phyloP scores from a whole-genome alignment of 2,888 invertebrate species.

The Aspidapion aeneum region DNA sequence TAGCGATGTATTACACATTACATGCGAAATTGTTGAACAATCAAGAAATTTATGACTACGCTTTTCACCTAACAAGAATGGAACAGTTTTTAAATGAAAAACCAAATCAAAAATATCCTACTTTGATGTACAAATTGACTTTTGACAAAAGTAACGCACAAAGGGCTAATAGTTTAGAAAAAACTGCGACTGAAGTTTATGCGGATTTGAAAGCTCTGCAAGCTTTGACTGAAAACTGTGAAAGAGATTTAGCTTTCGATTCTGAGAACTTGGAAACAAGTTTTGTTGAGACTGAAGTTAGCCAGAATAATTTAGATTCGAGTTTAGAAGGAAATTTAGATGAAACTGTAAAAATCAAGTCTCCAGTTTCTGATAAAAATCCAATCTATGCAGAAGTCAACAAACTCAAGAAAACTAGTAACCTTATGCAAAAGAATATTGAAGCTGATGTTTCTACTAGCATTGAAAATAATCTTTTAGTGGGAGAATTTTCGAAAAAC shows the following conservation, averaged over 20 bases:
- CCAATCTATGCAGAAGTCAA: constrained; percentile 44
- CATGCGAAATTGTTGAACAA: constrained; percentile 66
- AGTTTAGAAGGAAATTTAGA: constrained; percentile 30
- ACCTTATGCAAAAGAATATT: constrained; percentile 21
- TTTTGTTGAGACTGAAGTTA: constrained; percentile 41
- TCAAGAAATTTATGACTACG: constrained; percentile 71
- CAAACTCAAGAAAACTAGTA: constrained; percentile 34
- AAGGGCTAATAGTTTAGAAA: constrained; percentile 41
- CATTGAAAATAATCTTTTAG: constrained; percentile 24
- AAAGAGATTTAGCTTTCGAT: constrained; percentile 37
- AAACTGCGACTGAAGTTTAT: constrained; percentile 44
- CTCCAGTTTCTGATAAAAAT: constrained; percentile 36
- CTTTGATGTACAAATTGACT: constrained; percentile 40
- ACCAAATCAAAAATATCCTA: constrained; percentile 49
- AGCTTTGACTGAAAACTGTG: constrained; percentile 37
- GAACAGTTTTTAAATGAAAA: constrained; percentile 58
- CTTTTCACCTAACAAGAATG: constrained; percentile 64
- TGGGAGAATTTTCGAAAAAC: constrained; percentile 19
- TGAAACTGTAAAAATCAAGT: constrained; percentile 35
- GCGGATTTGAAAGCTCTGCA: constrained; percentile 44
- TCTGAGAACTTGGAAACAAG: constrained; percentile 38
- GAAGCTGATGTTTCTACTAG: constrained; percentile 21
- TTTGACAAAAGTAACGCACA: constrained; percentile 35
- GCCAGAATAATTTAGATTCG: constrained; percentile 36
- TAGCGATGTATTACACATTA: constrained; percentile 79